Conservation (phyloP, 1,140 invertebrate genomes). For the Neodiprion pinetum region DNA sequence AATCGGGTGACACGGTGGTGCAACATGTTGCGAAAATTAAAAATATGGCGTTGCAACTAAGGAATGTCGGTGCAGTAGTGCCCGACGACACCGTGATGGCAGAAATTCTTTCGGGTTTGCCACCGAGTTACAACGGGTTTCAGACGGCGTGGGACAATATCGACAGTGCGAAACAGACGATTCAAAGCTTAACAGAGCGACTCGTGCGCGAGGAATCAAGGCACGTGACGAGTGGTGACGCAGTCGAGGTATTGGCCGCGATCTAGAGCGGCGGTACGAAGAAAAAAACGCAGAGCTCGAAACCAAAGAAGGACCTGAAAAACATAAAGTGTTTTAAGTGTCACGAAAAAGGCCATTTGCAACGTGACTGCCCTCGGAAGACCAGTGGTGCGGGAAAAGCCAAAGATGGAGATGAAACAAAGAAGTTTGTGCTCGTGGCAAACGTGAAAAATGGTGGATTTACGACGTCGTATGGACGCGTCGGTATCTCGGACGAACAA, state of each 20-base stretch:
- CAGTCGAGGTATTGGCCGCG: not conserved
- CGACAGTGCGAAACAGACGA: constrained; percentile 6
- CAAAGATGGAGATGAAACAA: not conserved
- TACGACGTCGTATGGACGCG: not conserved
- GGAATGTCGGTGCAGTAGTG: constrained; percentile 22
- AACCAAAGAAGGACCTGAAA: not conserved
- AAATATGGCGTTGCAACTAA: constrained; percentile 26
- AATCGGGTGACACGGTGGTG: constrained; percentile 20
- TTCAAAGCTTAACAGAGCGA: constrained; percentile 8
- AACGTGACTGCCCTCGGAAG: not conserved
- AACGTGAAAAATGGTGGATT: constrained; percentile 11
- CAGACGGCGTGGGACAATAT: constrained; percentile 20
- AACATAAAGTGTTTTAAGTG: not conserved
- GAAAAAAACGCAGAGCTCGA: not conserved
- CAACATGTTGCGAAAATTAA: constrained; percentile 27
- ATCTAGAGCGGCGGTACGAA: not conserved
- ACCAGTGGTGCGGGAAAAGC: constrained; percentile 9
- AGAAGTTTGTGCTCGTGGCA: constrained; percentile 16
- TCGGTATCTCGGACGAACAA: constrained; percentile 1
- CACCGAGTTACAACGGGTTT: constrained; percentile 18
- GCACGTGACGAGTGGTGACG: not conserved
- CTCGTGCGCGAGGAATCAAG: not conserved
- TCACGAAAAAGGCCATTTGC: not conserved
- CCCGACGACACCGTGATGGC: constrained; percentile 23
- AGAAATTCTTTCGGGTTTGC: constrained; percentile 26